Evolutionary conservation across 1,140 invertebrate genomes (phyloP), one percentile per base, ranked within the genome.

Genomic region (Amphibalanus amphitrite): DNA sequence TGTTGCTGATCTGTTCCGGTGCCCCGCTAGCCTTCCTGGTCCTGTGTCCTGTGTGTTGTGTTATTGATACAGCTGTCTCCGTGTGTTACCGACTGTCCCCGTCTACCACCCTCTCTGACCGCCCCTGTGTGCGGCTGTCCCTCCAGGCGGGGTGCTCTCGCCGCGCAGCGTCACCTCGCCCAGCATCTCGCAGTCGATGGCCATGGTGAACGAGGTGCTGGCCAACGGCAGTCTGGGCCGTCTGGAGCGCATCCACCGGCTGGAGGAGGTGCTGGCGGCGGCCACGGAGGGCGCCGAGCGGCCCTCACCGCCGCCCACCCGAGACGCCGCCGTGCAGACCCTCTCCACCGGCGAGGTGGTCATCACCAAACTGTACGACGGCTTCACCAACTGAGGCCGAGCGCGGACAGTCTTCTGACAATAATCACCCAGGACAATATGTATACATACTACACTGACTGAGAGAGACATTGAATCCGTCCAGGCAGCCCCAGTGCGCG

Each of bases 301-400:
- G 70, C 69, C 71, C 23, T 29, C 17, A 65, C 28, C 64, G 28
- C 10, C 47, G 28, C 29, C 73, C 47, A 72, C 67, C 40, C 75
- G 78, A 68, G 82, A 86, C 74, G 80, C 85, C 29, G 85, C 84
- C 29, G 89, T 87, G 71, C 92, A 95, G 80, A 95, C 92, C 1
- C 81, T 93, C 25, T 93, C 91, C 77, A 95, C 92, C n/a, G 92
- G 92, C 70, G 92, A 94, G 79, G 91, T 95, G 78, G 91, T 93
- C 29, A 92, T 94, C 74, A 94, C 91, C 69, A 91, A 90, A 81
- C 90, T 94, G 75, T 91, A 74, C 65, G 65, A 67, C 65, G 65
- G 65, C 65, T 67, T 67, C 28, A 15, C 6, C 47, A 59, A 59
- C 47, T 59, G 47, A 59, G 47, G n/a, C 47, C 13, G 47, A 3